Evolutionary conservation across 2,113 vertebrate species (phyloP).

Genomic region (Neomonachus schauinslandi): DNA sequence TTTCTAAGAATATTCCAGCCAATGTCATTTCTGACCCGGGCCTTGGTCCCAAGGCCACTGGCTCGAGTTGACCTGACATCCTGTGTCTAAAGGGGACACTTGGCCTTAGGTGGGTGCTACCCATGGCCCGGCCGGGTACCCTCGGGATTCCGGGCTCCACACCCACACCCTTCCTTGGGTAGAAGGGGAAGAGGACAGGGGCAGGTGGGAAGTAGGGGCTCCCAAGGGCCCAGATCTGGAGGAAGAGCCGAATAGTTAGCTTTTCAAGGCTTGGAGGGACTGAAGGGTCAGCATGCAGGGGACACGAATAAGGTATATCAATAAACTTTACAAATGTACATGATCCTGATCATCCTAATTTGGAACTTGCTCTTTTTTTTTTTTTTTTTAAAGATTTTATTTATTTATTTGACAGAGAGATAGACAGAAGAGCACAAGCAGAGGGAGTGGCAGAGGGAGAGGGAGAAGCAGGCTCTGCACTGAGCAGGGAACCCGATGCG

Average conservation of each 20-base stretch:
- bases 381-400: too few species aligned
- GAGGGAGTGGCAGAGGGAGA: too few species aligned
- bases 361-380: constrained; percentile 8
- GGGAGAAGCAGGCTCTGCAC: too few species aligned
- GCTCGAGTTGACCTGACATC: not conserved
- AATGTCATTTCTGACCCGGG: not conserved
- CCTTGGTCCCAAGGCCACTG: not conserved
- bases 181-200: not conserved
- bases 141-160: not conserved
- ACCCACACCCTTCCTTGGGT: not conserved
- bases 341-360: not conserved
- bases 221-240: not conserved
- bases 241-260: not conserved
- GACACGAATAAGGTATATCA: not conserved
- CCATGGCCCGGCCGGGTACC: not conserved
- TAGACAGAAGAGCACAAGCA: too few species aligned
- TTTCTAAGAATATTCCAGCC: not conserved
- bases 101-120: not conserved
- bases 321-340: not conserved
- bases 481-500: too few species aligned
- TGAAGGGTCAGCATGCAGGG: not conserved
- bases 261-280: not conserved
- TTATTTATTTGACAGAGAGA: too few species aligned
- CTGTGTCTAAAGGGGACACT: not conserved
- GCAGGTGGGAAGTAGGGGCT: not conserved